Evolutionary conservation across 2,888 invertebrate genomes (phyloP), one percentile per base, ranked within the genome.

Genomic region (Podotricha telesiphe): DNA sequence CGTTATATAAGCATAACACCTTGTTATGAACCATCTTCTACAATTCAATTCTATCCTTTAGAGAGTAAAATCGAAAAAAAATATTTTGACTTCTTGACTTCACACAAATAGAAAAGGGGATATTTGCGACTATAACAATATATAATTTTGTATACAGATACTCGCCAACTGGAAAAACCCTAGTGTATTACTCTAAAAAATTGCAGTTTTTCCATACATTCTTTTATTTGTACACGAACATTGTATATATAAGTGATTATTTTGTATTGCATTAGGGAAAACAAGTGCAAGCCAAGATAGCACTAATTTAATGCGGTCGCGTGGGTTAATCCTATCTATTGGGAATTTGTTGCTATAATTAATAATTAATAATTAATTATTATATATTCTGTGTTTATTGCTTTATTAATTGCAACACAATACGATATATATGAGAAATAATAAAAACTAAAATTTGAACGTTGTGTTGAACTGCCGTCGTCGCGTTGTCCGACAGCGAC

Each of bases 261-360:
- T 62, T 50, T 62, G 62, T 59, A 45, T 62, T 62, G 37, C 51
- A 61, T 53, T 47, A 53, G 53, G 67, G 67, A 62, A 67, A 67
- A 67, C 67, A 20, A 62, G 13, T 50, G 34, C 48, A 62, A 19
- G 17, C 20, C 15, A 22, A 62, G 67, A 67, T 67, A 62, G 59
- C 37, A 6, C 17, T 67, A 67, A 67, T 62, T 67, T 67, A 53
- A 67, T 62, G 67, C 28, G 61, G 67, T 67, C 62, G 37, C 53
- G 53, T 62, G 67, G 67, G 67, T 67, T 67, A 67, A 67, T 47
- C 62, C 67, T 67, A 62, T 67, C 67, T 67, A 62, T 67, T 67
- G 61, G 67, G 67, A 67, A 67, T 67, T 62, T 62, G 59, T 62
- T 17, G 19, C 13, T 62, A 40, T 67, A 62, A 67, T 67, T 67